phyloP scores from a whole-genome alignment of 1,140 invertebrate genomes.

The Pinna nobilis region DNA sequence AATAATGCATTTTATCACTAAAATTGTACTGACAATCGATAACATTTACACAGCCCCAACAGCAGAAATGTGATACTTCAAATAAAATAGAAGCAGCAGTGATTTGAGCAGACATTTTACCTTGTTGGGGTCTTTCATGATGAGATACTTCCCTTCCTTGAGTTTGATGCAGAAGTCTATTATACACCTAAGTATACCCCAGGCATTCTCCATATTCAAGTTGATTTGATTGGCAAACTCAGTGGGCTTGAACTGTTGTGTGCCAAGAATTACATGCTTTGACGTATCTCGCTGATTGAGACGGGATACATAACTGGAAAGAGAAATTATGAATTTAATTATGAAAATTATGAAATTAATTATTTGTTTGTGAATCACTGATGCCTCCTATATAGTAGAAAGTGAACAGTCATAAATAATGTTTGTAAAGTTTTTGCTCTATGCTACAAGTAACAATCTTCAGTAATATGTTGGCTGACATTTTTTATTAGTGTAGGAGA shows the following conservation, averaged over 20 bases:
- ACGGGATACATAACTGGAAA: slow-evolving; percentile 91
- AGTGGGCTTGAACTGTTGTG: slow-evolving; percentile 98
- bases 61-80: too few relatives aligned
- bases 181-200: slow-evolving; percentile 98
- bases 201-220: slow-evolving; percentile 99
- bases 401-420: too few relatives aligned
- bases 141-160: slow-evolving; percentile 96
- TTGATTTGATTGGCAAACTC: slow-evolving; percentile 99
- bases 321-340: background rate
- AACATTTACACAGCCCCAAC: too few relatives aligned
- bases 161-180: slow-evolving; percentile 99
- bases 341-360: background rate
- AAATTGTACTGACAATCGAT: too few relatives aligned
- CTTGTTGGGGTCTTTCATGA: slow-evolving; percentile 99
- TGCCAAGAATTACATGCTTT: slow-evolving; percentile 98
- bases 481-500: too few relatives aligned
- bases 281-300: slow-evolving; percentile 94
- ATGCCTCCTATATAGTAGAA: too few relatives aligned
- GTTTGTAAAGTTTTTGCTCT: too few relatives aligned
- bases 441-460: too few relatives aligned
- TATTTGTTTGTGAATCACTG: too few relatives aligned
- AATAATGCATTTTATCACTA: too few relatives aligned
- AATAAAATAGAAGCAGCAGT: too few relatives aligned
- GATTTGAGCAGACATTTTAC: slow-evolving; percentile 37
- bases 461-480: too few relatives aligned